Evolutionary conservation across 2,113 vertebrate species (phyloP), one percentile per base, ranked within the genome.

Genomic region (Promerops cafer): DNA sequence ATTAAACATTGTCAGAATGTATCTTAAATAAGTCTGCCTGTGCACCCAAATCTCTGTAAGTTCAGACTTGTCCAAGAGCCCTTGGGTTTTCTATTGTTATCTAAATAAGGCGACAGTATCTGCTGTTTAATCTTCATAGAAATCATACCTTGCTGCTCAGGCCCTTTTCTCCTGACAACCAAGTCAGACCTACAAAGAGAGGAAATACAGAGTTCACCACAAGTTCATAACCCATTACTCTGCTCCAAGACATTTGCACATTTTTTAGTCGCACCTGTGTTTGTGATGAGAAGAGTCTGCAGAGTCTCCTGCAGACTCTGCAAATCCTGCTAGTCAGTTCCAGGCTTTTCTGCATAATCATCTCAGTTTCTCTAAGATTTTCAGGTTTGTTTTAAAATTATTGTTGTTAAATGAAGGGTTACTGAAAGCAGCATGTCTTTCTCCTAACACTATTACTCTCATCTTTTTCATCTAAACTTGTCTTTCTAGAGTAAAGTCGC

Each of bases 51-150:
- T 47, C 76, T 90, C 28, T 93, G 6, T 94, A 33, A 89, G 95
- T 81, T 84, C 91, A 97, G 87, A 84, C 90, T 95, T 93, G 94
- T 81, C 90, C 15, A 9, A 90, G 85, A 86, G 85, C 82, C 93
- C 93, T 88, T 94, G 54, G 77, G 76, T 96, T 95, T 87, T 93
- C 93, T 86, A 44, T 87, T 96, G 87, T 95, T 95, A 91, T 76
- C 92, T 93, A 59, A 95, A 85, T 83, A 68, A 95, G 87, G 64
- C 22, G 95, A 93, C 94, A 94, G 52, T 96, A 95, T 97, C 95
- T 96, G 24, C 83, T 70, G 64, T 83, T 95, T 76, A 40, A 96
- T 96, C 94, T 96, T 89, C 77, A 39, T 30, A 88, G 92, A 76
- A 95, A 63, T 88, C 92, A 77, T 83, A n/a, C 68, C 68, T 93